Base-by-base conservation (phyloP, 2,888 invertebrate genomes). In the Tetragonula carbonaria region DNA sequence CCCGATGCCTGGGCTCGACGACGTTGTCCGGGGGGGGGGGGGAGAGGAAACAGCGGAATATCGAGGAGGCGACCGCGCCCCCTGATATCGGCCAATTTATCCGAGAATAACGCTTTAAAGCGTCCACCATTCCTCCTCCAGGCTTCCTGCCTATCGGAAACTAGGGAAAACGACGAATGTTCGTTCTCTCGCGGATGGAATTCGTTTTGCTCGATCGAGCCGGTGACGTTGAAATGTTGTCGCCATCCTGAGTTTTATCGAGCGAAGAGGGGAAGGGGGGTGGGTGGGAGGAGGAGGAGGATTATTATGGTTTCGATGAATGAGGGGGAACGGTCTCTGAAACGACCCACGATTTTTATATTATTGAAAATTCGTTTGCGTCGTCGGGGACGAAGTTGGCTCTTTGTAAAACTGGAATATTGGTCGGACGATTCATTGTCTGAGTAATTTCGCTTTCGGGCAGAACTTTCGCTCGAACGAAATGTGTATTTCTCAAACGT, bases 71-170 rank as follows among this genome's bases (percentile, higher is more conserved):
- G 55, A 70, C 82, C 77, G 53, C 82, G 78, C 80, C 74, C 83
- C 62, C 67, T 78, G 86, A 87, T 88, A 88, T 88, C 86, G 87
- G 85, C 84, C 84, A 84, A 86, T 84, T 84, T 81, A 83, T 87
- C 86, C 84, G 80, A 67, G 78, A 87, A 74, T 84, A 84, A 88
- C 77, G 78, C 63, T 84, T 86, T 80, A 86, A 84, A 77, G 73
- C 74, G 73, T 65, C 74, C 80, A 57, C 65, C 67, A 2, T 8
- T 45, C 45, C 45, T 45, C 11, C 45, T 8, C 8, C 8, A 11
- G 45, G 45, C 45, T 8, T 45, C 45, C 45, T 45, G 45, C 45
- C 45, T 45, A 45, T 45, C 45, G 38, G 66, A 28, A 28, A 28
- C 70, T 33, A 21, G 59, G 65, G 28, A 18, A 28, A 77, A 50